phyloP scores from a whole-genome alignment of 2,113 vertebrate species.

The Psilopsiagon aymara region DNA sequence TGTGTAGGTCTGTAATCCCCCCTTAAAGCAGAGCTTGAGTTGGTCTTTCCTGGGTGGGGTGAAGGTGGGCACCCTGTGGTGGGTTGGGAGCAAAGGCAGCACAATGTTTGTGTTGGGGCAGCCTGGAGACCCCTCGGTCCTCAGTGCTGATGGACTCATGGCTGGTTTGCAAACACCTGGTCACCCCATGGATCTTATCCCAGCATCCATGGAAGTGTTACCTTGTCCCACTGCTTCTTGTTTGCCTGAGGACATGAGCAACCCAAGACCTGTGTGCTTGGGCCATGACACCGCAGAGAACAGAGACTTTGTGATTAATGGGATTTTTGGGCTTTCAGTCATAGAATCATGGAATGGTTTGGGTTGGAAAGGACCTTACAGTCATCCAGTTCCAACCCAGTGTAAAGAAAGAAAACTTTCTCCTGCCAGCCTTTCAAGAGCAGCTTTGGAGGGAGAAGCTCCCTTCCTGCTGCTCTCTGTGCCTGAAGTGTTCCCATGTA shows the following conservation, averaged over 20 bases:
- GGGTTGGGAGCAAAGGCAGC: background rate
- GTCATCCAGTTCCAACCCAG: background rate
- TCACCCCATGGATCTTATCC: background rate
- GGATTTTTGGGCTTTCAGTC: background rate
- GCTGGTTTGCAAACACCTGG: background rate
- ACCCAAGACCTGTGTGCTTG: background rate
- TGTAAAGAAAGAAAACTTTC: background rate
- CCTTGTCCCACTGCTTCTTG: rapidly evolving
- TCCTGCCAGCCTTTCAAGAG: background rate
- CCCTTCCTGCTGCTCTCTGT: background rate
- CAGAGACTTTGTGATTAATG: background rate
- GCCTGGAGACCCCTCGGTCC: no score
- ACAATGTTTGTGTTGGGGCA: background rate
- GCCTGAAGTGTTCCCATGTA: background rate
- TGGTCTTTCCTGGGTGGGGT: background rate
- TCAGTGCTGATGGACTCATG: background rate
- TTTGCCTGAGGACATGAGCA: background rate
- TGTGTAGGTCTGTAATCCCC: background rate
- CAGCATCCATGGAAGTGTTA: rapidly evolving
- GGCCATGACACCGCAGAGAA: background rate
- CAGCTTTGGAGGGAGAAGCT: background rate
- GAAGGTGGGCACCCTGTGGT: background rate
- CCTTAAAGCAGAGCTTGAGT: background rate
- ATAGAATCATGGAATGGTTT: background rate
- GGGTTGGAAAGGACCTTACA: background rate